Evolutionary conservation across 2,113 vertebrate species (phyloP), one percentile per base, ranked within the genome.

Genomic region (Oryzias melastigma): DNA sequence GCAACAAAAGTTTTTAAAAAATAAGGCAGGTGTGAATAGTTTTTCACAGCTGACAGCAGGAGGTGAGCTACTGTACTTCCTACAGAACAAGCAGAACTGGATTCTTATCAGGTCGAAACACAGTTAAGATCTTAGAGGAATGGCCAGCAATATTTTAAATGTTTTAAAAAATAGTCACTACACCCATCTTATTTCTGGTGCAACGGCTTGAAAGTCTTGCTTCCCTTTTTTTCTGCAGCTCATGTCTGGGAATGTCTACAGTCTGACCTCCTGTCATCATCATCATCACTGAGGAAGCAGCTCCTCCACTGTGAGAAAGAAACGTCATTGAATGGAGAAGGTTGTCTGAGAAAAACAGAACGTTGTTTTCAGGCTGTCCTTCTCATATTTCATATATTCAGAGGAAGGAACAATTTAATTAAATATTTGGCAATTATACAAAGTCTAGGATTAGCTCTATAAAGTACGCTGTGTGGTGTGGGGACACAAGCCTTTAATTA

Each of bases 361-460:
- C 47, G 72, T 69, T 59, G 52, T 14, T 22, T 43, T 2, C 45
- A 75, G 57, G 52, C 80, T 52, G 66, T 70, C 72, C 73, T 84
- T 78, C 73, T 78, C 52, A 43, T 35, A 63, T 60, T 7, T 68
- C 63, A 77, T 81, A 68, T 83, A 78, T 75, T 82, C 1, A 70
- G 51, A 50, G 65, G 70, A 52, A 49, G 18, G 43, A 47, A 45
- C 46, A 58, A 54, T 64, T 84, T 42, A 80, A 75, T 80, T 80
- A 43, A 47, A 14, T 51, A 24, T 61, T 58, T 86, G 82, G 86
- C 74, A 56, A 58, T 52, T 47, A 65, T 75, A 82, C 84, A 87
- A 65, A 52, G 46, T 29, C 48, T 44, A 71, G 75, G 74, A 82
- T 87, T 85, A 80, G 62, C 46, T 60, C 56, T 72, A 41, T 62